phyloP scores from a whole-genome alignment of 2,888 invertebrate genomes.

The Tipula helvola region DNA sequence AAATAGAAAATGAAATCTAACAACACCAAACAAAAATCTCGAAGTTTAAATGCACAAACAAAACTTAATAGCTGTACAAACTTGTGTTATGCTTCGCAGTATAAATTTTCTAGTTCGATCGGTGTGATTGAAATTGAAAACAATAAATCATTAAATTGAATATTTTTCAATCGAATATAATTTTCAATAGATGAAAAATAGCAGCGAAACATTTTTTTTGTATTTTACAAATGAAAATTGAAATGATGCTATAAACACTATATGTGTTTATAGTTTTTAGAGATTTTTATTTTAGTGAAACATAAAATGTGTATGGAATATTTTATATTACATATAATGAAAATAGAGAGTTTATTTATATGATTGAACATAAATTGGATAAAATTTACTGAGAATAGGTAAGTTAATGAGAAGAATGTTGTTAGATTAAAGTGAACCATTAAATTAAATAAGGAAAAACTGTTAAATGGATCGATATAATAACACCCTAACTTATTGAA shows the following conservation, averaged over 20 bases:
- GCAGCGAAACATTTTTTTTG: background rate
- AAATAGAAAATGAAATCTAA: background rate
- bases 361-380: background rate
- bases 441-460: background rate
- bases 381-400: background rate
- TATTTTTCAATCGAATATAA: background rate
- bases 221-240: background rate
- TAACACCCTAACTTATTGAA: background rate
- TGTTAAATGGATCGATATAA: background rate
- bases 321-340: background rate
- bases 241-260: background rate
- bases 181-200: background rate
- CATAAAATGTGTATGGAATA: background rate
- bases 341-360: background rate
- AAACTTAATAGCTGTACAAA: background rate
- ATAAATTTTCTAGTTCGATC: background rate
- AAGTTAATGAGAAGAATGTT: background rate
- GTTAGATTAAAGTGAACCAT: background rate
- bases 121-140: background rate
- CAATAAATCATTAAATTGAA: background rate
- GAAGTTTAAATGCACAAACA: background rate
- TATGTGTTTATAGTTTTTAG: background rate
- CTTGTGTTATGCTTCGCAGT: background rate
- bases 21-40: background rate
- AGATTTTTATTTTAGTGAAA: background rate